These are phyloP conservation scores for Desmodus rotundus DNA, from an alignment of 2,113 vertebrate species.

Conservation along the genomic window DNA sequence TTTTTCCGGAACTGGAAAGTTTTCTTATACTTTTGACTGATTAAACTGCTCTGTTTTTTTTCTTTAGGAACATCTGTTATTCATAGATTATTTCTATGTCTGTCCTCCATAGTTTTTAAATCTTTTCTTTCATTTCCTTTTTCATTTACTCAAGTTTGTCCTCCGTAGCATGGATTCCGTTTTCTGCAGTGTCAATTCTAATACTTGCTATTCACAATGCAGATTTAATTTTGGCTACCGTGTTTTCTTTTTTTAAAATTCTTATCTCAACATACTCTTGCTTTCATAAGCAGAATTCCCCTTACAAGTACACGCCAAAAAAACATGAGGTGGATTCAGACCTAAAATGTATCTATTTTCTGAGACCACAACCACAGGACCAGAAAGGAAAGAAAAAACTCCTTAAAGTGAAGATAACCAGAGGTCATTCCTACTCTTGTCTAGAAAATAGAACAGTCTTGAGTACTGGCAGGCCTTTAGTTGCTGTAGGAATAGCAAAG, in stretches of 20 bases:
- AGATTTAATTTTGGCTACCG: slow-evolving; percentile 73
- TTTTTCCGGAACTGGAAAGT: slow-evolving; percentile 73
- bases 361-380: slow-evolving; percentile 57
- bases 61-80: slow-evolving; percentile 69
- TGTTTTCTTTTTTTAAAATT: slow-evolving; percentile 71
- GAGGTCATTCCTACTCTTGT: slow-evolving; percentile 43
- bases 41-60: slow-evolving; percentile 64
- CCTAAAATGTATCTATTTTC: slow-evolving; percentile 51
- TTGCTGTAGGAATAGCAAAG: slow-evolving; percentile 50
- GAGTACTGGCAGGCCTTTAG: slow-evolving; percentile 39
- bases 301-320: slow-evolving; percentile 57
- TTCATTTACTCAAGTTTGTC: slow-evolving; percentile 72
- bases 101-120: slow-evolving; percentile 72
- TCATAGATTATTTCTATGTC: slow-evolving; percentile 72
- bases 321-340: slow-evolving; percentile 58
- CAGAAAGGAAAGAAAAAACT: slow-evolving; percentile 23
- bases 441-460: slow-evolving; percentile 54
- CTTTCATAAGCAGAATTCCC: slow-evolving; percentile 68
- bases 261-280: slow-evolving; percentile 62
- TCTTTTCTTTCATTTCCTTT: slow-evolving; percentile 51
- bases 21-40: slow-evolving; percentile 73
- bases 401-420: slow-evolving; percentile 51
- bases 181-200: slow-evolving; percentile 68
- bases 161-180: slow-evolving; percentile 68
- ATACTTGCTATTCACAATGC: slow-evolving; percentile 66